Percentiles rank a stretch among this genome's conserved stretches.
phyloP scores from a whole-genome alignment of 2,797 vertebrate genomes.

The Enteromius afrohamiltoni region DNA sequence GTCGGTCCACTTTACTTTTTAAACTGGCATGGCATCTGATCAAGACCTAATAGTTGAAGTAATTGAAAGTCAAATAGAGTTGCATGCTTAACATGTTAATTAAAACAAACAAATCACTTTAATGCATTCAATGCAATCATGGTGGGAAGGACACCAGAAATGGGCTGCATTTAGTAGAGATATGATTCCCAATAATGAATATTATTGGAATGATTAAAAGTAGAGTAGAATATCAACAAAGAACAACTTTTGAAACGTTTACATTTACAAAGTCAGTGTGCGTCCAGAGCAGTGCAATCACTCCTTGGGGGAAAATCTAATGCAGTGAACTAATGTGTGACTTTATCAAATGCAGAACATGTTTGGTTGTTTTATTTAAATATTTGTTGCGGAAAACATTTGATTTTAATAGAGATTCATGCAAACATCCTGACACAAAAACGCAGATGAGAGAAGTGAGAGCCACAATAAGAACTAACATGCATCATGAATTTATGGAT shows the following conservation, averaged over 20 bases:
- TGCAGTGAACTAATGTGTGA: neutral
- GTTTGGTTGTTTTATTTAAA: neutral
- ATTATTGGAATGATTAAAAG: neutral
- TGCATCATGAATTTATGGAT: neutral
- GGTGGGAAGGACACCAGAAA: neutral
- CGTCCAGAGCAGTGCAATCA: neutral
- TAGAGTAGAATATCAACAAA: neutral
- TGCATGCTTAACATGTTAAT: neutral
- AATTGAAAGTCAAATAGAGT: neutral
- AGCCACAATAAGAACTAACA: neutral
- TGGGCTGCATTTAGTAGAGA: neutral
- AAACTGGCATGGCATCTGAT: neutral
- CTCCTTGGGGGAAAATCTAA: neutral
- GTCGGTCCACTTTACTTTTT: neutral
- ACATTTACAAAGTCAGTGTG: neutral
- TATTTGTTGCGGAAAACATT: neutral
- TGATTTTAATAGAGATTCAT: constrained; percentile 14
- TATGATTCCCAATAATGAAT: neutral
- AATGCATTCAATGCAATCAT: neutral
- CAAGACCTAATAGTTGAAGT: neutral
- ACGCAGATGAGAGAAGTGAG: neutral
- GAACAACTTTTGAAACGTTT: neutral
- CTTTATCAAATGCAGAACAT: constrained; percentile 11
- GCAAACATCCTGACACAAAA: constrained; percentile 20
- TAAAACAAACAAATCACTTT: neutral